Evolutionary conservation across 2,113 vertebrate species (phyloP).

Genomic region (Quiscalus mexicanus): DNA sequence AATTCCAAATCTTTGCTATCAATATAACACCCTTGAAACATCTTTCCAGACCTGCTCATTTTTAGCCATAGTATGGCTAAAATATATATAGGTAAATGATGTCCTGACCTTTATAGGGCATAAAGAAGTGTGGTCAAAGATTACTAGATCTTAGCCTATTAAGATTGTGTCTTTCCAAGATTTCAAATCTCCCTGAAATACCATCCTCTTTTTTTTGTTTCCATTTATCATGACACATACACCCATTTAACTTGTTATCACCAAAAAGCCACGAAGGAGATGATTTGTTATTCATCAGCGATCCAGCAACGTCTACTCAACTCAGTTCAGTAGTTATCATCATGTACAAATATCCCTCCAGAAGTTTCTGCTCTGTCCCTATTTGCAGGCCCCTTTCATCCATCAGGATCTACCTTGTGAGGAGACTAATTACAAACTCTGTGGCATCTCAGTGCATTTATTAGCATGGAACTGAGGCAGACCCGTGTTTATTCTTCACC

Average conservation of each 20-base stretch:
- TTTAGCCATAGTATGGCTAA: background rate
- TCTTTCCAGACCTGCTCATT: background rate
- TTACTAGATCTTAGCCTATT: background rate
- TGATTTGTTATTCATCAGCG: background rate
- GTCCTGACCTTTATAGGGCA: background rate
- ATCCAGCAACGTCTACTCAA: background rate
- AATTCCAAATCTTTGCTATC: background rate
- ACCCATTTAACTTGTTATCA: background rate
- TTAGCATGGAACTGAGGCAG: background rate
- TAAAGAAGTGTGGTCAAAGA: background rate
- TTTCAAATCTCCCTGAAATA: background rate
- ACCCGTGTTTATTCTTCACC: background rate
- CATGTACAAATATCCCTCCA: background rate
- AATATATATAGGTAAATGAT: background rate
- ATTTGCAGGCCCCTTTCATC: background rate
- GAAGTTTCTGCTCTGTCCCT: background rate
- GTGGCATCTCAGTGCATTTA: background rate
- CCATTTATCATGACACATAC: background rate
- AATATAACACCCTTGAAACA: background rate
- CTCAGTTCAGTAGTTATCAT: background rate
- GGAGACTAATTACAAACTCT: background rate
- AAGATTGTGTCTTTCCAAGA: background rate
- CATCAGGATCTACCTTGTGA: background rate
- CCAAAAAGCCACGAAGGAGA: background rate
- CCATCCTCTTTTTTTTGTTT: background rate